Conservation (phyloP, 2,888 invertebrate genomes). For the Sepiola atlantica region DNA sequence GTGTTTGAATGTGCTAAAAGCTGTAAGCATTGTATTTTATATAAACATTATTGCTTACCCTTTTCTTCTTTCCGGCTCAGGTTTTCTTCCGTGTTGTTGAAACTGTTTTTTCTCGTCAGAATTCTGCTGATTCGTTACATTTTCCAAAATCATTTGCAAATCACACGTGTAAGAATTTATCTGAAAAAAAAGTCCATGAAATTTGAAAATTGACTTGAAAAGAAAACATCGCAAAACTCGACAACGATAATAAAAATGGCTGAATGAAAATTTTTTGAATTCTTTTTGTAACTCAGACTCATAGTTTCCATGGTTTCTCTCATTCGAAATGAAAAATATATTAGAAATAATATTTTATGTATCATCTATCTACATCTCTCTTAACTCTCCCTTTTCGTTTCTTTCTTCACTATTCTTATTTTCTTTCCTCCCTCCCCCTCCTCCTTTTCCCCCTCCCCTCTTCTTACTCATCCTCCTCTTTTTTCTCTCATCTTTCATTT, state of each 20-base stretch:
- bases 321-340: too few relatives aligned
- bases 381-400: not conserved
- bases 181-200: slow-evolving; percentile 58
- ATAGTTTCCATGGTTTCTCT: not conserved
- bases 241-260: not conserved
- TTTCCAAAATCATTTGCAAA: slow-evolving; percentile 70
- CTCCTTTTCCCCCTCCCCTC: not conserved
- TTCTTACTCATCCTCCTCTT: not conserved
- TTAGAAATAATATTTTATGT: too few relatives aligned
- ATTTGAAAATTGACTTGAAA: not conserved
- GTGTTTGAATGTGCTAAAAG: too few relatives aligned
- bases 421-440: not conserved
- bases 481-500: not conserved
- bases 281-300: not conserved
- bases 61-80: not conserved
- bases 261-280: not conserved
- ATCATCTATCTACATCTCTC: not conserved
- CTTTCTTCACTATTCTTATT: not conserved
- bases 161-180: slow-evolving; percentile 69
- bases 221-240: not conserved
- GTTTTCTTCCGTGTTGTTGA: not conserved
- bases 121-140: slow-evolving; percentile 61
- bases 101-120: slow-evolving; percentile 56
- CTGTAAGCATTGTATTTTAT: not conserved
- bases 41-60: not conserved